Percentiles rank a stretch among this genome's conserved stretches.
phyloP scores from a whole-genome alignment of 2,797 vertebrate genomes.

The Lophius americanus region DNA sequence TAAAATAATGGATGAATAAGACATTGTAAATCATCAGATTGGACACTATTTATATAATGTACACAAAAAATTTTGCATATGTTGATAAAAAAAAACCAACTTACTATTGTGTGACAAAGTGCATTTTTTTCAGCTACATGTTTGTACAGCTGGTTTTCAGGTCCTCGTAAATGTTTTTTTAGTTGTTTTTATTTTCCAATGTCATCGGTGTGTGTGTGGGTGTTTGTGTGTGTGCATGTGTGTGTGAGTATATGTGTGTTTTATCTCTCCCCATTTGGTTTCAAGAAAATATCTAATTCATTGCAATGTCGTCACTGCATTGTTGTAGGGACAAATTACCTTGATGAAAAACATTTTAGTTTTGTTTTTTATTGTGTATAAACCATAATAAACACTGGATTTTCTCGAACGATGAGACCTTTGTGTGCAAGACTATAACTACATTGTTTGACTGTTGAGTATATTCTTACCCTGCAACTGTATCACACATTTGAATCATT shows the following conservation, averaged over 20 bases:
- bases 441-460: background rate
- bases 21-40: conserved; percentile 15
- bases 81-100: background rate
- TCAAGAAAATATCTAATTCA: conserved; percentile 29
- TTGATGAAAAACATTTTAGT: conserved; percentile 12
- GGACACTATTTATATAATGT: background rate
- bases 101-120: background rate
- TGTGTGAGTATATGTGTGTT: conserved; percentile 12
- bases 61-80: background rate
- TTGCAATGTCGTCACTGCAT: conserved; percentile 32
- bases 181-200: conserved; percentile 22
- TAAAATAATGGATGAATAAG: background rate
- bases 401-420: conserved; percentile 40
- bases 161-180: conserved; percentile 18
- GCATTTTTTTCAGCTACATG: conserved; percentile 3
- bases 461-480: conserved; percentile 13
- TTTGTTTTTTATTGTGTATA: conserved; percentile 40
- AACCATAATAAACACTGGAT: conserved; percentile 78
- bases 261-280: conserved; percentile 12
- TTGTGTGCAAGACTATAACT: conserved; percentile 4
- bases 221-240: no score
- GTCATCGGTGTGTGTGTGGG: background rate
- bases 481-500: no score
- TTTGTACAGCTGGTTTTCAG: conserved; percentile 23
- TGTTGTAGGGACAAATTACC: conserved; percentile 12